A percentile compares a stretch with the other conserved stretches of the same genome.
These are phyloP conservation scores for Pollenia amentaria DNA, from an alignment of 2,888 invertebrate species.

Conservation along the genomic window DNA sequence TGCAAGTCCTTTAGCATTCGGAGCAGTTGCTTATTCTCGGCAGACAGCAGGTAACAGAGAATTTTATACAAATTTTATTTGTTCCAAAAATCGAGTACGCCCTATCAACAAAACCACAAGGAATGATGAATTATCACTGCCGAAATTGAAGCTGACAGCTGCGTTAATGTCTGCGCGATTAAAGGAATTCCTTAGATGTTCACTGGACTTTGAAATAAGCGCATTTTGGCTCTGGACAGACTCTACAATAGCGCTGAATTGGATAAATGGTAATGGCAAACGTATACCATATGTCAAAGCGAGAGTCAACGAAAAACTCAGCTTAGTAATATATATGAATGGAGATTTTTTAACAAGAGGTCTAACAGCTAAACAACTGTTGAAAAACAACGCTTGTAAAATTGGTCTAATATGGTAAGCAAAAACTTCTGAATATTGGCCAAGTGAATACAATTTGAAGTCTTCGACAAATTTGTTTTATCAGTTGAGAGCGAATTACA, in stretches of 20 bases:
- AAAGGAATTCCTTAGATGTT: slow-evolving; percentile 18
- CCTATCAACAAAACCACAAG: slow-evolving; percentile 40
- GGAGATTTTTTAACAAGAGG: slow-evolving; percentile 55
- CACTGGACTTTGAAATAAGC: slow-evolving; percentile 55
- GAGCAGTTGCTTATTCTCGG: slow-evolving; percentile 63
- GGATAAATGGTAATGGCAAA: slow-evolving; percentile 53
- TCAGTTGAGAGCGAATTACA: slow-evolving; percentile 7
- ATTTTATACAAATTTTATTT: slow-evolving; percentile 47
- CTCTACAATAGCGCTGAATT: slow-evolving; percentile 52
- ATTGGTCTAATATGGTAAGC: neutral
- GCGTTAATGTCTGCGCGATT: slow-evolving; percentile 61
- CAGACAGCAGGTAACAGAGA: slow-evolving; percentile 17
- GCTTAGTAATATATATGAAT: slow-evolving; percentile 48
- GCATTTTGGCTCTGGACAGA: slow-evolving; percentile 45
- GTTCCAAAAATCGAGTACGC: slow-evolving; percentile 15
- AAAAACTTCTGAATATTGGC: slow-evolving; percentile 31
- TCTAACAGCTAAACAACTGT: slow-evolving; percentile 39
- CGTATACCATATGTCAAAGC: slow-evolving; percentile 52
- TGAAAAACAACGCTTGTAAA: slow-evolving; percentile 19
- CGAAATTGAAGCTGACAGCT: slow-evolving; percentile 51
- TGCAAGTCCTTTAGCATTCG: slow-evolving; percentile 67
- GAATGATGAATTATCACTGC: slow-evolving; percentile 22
- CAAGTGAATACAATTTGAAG: slow-evolving; percentile 5
- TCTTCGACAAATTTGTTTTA: slow-evolving; percentile 31
- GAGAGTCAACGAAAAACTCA: slow-evolving; percentile 56